Conservation (phyloP, 2,888 invertebrate genomes). For the Monochamus alternatus region DNA sequence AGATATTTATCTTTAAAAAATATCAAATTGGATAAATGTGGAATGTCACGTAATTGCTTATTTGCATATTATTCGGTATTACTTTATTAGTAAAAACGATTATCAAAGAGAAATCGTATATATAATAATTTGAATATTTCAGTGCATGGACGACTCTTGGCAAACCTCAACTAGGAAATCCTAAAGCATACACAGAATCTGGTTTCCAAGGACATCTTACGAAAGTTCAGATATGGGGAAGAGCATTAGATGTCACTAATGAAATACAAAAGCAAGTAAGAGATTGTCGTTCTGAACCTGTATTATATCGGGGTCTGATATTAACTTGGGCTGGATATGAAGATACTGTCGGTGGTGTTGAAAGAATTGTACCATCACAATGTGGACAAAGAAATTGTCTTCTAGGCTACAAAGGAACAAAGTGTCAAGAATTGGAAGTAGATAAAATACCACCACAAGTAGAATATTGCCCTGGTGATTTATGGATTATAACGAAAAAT, state of each 20-base stretch:
- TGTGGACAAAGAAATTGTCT: slow-evolving; percentile 93
- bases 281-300: slow-evolving; percentile 93
- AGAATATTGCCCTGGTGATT: slow-evolving; percentile 93
- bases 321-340: slow-evolving; percentile 97
- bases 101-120: background rate
- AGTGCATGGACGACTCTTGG: slow-evolving; percentile 95
- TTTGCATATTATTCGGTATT: background rate
- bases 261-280: slow-evolving; percentile 95
- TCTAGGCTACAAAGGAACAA: slow-evolving; percentile 87
- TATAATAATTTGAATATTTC: slow-evolving; percentile 59
- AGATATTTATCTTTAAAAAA: too few species aligned
- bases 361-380: slow-evolving; percentile 91
- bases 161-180: slow-evolving; percentile 86
- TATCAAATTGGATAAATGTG: too few species aligned
- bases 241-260: slow-evolving; percentile 91
- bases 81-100: background rate
- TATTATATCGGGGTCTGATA: slow-evolving; percentile 87
- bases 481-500: slow-evolving; percentile 95
- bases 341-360: slow-evolving; percentile 89
- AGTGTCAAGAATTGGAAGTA: slow-evolving; percentile 83
- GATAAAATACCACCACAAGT: slow-evolving; percentile 83
- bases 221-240: slow-evolving; percentile 95
- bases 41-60: too few species aligned
- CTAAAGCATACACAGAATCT: slow-evolving; percentile 87
- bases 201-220: slow-evolving; percentile 98